phyloP scores from a whole-genome alignment of 2,888 invertebrate species.

The Pristionchus arcanus region DNA sequence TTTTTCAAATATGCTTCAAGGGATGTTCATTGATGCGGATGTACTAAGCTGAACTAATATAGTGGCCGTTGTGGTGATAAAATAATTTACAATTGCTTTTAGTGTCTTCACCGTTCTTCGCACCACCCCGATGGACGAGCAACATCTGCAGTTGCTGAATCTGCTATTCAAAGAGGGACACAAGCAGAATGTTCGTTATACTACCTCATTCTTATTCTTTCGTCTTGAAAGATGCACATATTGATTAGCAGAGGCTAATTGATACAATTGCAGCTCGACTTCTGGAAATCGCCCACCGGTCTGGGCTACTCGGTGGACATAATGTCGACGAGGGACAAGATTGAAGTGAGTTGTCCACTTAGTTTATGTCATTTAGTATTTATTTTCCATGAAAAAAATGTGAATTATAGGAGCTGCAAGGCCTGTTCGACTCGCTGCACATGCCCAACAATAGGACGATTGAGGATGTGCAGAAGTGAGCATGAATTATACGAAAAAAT shows the following conservation, averaged over 20 bases:
- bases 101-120: slow-evolving; percentile 64
- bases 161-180: slow-evolving; percentile 67
- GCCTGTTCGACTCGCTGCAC: slow-evolving; percentile 82
- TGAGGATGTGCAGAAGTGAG: slow-evolving; percentile 85
- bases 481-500: not conserved
- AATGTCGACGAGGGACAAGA: slow-evolving; percentile 86
- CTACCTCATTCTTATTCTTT: not conserved
- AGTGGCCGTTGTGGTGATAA: not conserved
- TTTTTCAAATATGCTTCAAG: not conserved
- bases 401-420: slow-evolving; percentile 56
- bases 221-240: too few species aligned
- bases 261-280: slow-evolving; percentile 72
- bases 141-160: slow-evolving; percentile 68
- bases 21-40: not conserved
- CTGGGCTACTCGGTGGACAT: slow-evolving; percentile 82
- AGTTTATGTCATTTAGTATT: not conserved
- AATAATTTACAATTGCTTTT: not conserved
- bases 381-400: not conserved
- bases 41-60: too few species aligned
- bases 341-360: slow-evolving; percentile 28
- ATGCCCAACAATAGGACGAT: slow-evolving; percentile 86
- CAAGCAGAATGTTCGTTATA: slow-evolving; percentile 51
- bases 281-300: slow-evolving; percentile 77
- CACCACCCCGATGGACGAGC: slow-evolving; percentile 59
- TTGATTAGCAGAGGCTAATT: not conserved